A percentile compares a stretch with the other conserved stretches of the same genome.
These are phyloP conservation scores for Cercopithecus hamlyni DNA, from an alignment of 2,797 vertebrate species.

Conservation along the genomic window DNA sequence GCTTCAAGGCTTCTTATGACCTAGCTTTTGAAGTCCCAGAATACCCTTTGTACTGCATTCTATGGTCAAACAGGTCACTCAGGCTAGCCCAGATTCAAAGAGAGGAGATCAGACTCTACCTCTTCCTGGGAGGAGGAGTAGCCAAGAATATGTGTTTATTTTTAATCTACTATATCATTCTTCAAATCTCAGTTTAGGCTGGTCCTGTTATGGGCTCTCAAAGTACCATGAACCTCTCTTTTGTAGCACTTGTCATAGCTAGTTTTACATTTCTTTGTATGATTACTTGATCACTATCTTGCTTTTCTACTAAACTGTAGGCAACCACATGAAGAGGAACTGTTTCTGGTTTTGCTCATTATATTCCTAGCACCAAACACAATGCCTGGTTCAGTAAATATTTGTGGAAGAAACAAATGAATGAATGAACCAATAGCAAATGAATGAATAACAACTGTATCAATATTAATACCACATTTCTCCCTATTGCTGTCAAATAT, in stretches of 20 bases:
- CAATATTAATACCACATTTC: background rate
- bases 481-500: background rate
- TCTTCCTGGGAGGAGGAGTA: background rate
- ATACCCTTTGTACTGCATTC: background rate
- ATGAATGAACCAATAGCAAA: background rate
- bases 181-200: constrained; percentile 10
- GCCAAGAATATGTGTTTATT: background rate
- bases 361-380: background rate
- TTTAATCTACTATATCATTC: background rate
- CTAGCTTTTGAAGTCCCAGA: background rate
- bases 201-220: background rate
- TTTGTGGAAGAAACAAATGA: background rate
- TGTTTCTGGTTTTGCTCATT: background rate
- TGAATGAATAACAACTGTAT: background rate
- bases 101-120: background rate
- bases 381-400: background rate
- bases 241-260: background rate
- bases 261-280: background rate
- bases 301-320: background rate
- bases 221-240: background rate
- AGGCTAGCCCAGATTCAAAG: background rate
- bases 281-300: background rate
- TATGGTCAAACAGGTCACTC: background rate
- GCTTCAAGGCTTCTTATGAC: background rate
- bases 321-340: background rate